These are phyloP conservation scores for Pitangus sulphuratus DNA, from an alignment of 2,797 vertebrate genomes.

Conservation along the genomic window DNA sequence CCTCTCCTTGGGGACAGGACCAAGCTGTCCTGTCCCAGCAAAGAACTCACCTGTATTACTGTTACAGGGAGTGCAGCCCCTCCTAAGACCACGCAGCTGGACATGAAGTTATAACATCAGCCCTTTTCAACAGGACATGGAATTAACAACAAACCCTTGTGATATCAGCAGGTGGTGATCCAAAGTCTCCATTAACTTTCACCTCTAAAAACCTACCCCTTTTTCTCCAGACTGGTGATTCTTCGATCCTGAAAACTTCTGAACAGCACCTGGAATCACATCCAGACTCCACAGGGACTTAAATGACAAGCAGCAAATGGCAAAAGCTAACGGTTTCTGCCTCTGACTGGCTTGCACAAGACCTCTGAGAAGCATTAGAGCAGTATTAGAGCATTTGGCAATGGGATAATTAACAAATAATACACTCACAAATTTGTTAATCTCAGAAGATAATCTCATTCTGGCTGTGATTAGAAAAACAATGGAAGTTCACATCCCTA, in stretches of 20 bases:
- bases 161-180: not conserved
- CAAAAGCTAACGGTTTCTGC: not conserved
- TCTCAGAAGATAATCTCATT: not conserved
- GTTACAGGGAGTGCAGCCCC: not conserved
- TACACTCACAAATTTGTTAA: not conserved
- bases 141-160: fast-evolving
- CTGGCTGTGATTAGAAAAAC: not conserved
- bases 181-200: not conserved
- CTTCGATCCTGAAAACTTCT: not conserved
- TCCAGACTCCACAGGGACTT: not conserved
- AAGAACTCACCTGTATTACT: fast-evolving
- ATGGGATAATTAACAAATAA: not conserved
- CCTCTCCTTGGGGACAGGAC: not conserved
- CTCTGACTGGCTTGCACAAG: not conserved
- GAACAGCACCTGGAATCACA: not conserved
- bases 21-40: not conserved
- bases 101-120: fast-evolving
- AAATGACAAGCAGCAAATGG: not conserved
- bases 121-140: fast-evolving
- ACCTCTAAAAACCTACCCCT: not conserved
- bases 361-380: not conserved
- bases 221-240: not conserved
- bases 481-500: not conserved
- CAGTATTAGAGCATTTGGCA: not conserved
- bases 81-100: fast-evolving